Base-by-base conservation (phyloP, 1,140 invertebrate genomes). In the Plodia interpunctella region DNA sequence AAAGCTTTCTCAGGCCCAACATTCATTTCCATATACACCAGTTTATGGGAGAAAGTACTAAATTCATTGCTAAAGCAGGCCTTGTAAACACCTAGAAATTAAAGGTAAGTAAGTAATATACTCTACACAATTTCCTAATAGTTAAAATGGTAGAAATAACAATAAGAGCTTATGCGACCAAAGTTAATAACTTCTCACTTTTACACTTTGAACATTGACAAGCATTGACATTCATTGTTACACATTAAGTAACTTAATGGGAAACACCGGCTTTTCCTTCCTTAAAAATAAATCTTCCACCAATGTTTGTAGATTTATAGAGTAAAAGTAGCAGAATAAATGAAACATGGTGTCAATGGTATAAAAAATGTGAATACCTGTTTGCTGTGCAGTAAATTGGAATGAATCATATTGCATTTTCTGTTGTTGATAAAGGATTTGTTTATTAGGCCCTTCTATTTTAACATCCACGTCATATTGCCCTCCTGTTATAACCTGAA, bases 21-120 rank as follows among this genome's bases (percentile, higher is more conserved):
- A 94, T 98, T 96, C 70, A 99, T 96, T 87, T 99, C 98, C 94
- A 99, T 97, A 87, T 99, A 99, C 10, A 99, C 96, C 62, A 99
- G 92, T 91, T 99, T 99, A 78, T 99, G 98, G n/a, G 97, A 98
- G 90, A 99, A 99, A 38, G 98, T 99, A 49, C 98, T 99, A 87
- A 99, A 99, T 88, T 99, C 98, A 91, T 99, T 99, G 78, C 97
- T 98, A 84, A 99, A 99, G 90, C 99, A 99, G 11, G 96, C 96
- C 55, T 93, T 92, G 79, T 98, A 98, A 5, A 96, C 91, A 62
- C 97, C 97, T 80, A 25, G 74, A 60, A 71, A 83, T 30, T 59
- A 6, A 32, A 25, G n/a, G 21, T 3, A 25, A 2, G 6, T 25
- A 56, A 50, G 65, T 1, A 38, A 5, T 3, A 49, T 51, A 59